These are phyloP conservation scores for Motacilla tschutschensis DNA, from an alignment of 2,113 vertebrate species.

Conservation along the genomic window DNA sequence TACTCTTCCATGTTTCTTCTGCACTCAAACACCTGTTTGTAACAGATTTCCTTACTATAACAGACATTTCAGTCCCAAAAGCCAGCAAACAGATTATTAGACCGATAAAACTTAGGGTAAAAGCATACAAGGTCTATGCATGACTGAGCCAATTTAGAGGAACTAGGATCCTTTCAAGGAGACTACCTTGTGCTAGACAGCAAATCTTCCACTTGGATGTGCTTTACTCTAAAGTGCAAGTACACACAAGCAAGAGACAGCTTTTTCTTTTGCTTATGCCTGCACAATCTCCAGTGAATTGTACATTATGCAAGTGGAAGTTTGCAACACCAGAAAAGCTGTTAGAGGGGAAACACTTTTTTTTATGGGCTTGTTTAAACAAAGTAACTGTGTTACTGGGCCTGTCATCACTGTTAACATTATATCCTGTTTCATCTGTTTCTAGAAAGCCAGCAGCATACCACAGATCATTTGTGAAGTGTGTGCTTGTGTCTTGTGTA, in stretches of 20 bases:
- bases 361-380: conserved; percentile 35
- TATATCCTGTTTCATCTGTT: neutral
- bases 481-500: neutral
- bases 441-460: neutral
- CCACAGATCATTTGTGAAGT: neutral
- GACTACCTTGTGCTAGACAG: neutral
- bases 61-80: neutral
- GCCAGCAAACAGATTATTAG: neutral
- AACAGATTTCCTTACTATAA: neutral
- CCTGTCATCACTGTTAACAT: conserved; percentile 12
- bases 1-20: neutral
- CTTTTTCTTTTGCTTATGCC: neutral
- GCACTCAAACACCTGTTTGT: neutral
- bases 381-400: conserved; percentile 14
- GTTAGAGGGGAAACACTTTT: neutral
- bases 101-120: neutral
- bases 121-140: neutral
- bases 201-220: neutral
- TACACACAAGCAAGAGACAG: neutral
- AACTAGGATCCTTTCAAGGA: neutral
- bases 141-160: neutral
- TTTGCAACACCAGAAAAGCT: neutral
- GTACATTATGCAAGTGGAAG: conserved; percentile 1
- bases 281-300: neutral
- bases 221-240: neutral